Base-by-base conservation (phyloP, 2,797 vertebrate genomes). In the Pterois miles region DNA sequence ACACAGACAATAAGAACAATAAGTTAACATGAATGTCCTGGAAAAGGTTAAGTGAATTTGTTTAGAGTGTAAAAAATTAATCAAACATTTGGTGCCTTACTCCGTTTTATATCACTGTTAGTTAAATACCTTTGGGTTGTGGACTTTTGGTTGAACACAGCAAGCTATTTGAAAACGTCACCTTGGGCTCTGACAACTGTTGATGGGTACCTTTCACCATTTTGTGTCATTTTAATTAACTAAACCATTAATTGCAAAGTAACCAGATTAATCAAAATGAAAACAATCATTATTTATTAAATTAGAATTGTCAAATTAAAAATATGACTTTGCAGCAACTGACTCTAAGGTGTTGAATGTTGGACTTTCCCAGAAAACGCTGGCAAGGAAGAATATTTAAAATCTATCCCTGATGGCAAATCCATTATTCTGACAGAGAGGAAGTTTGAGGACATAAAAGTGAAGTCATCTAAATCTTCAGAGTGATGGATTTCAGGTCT, bases 401-500 rank as follows among this genome's bases (percentile, higher is more conserved):
- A 63, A 57, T 2, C 13, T 10, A 6, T 43, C 40, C 31, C 68
- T 58, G 34, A 22, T 20, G 59, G 34, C 14, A 53, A 65, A 68
- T 29, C 18, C 1, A 59, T 74, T 46, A 29, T 20, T 64, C 56
- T 66, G 52, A 65, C 59, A 25, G 25, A 60, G 31, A 75, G 11
- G 8, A 66, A 48, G 31, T 71, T 52, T 50, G 48, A 60, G 43
- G 48, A 64, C 27, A 76, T 56, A 40, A 70, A 73, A 57, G 60
- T 62, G 7, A 48, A 68, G 34, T 60, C 66, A 40, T 68, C 29
- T 33, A 46, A 57, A 75, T 65, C 25, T 18, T 48, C 20, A 58
- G 27, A 40, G 20, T 54, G 58, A 76, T 56, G 11, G 50, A 70
- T 81, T 76, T 71, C 12, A 34, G 25, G 6, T 73, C 20, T 73